Evolutionary conservation across 30 jellyfish, hydroid and myxozoan species (phyloP).

Genomic region (Hydra vulgaris): DNA sequence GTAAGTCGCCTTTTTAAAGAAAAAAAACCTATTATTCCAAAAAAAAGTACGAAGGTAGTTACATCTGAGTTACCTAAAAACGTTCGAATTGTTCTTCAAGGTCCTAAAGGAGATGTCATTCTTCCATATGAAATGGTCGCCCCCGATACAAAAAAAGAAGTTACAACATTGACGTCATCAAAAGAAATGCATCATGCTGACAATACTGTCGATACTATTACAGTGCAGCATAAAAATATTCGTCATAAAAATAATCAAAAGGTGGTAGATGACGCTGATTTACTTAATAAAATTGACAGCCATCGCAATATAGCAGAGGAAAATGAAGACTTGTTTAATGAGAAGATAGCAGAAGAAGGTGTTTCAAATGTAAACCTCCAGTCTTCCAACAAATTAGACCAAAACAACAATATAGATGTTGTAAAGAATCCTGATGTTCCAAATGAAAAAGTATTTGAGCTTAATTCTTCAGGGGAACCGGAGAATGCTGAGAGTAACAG

Average conservation of each 20-base stretch:
- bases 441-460: not conserved
- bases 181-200: conserved; percentile 56
- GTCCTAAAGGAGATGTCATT: conserved; percentile 58
- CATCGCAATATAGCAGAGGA: conserved; percentile 6
- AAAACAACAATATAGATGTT: not conserved
- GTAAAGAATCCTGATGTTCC: not conserved
- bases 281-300: not conserved
- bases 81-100: conserved; percentile 50
- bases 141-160: conserved; percentile 28
- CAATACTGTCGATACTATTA: conserved; percentile 49
- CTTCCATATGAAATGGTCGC: conserved; percentile 41
- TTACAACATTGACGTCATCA: conserved; percentile 43
- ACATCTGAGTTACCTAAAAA: conserved; percentile 29
- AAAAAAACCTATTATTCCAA: conserved; percentile 19
- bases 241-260: conserved; percentile 15
- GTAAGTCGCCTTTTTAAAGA: conserved; percentile 59
- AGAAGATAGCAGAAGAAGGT: not conserved
- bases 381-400: not conserved
- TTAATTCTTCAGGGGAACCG: not conserved
- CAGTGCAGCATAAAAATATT: conserved; percentile 61
- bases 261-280: not conserved
- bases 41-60: conserved; percentile 5
- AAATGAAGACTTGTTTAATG: not conserved
- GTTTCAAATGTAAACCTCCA: not conserved
- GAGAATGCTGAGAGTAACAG: not conserved